Conservation (phyloP, 2,797 vertebrate species). For the Adelosebastes latens region DNA sequence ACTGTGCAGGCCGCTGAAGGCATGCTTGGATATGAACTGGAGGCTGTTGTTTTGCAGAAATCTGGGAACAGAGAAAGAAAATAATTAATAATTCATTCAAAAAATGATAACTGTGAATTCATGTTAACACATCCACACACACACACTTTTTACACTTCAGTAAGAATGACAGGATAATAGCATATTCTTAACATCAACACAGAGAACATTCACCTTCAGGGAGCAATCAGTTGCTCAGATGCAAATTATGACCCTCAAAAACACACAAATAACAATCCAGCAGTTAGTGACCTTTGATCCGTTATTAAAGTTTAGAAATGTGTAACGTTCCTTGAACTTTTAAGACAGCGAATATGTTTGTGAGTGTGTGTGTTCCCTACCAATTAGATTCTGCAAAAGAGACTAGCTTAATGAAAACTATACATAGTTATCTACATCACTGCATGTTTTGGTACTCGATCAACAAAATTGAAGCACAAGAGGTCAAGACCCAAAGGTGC, state of each 20-base stretch:
- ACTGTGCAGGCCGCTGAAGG: slow-evolving; percentile 83
- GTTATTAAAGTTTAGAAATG: not conserved
- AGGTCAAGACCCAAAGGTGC: not conserved
- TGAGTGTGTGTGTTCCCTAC: no score
- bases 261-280: not conserved
- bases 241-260: not conserved
- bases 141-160: not conserved
- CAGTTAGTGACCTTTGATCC: not conserved
- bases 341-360: not conserved
- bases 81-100: not conserved
- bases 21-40: slow-evolving; percentile 77
- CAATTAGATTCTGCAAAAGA: not conserved
- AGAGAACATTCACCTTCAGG: not conserved
- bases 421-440: not conserved
- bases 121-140: not conserved
- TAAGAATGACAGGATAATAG: not conserved
- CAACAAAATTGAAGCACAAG: not conserved
- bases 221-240: not conserved
- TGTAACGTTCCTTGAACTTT: not conserved
- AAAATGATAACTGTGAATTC: not conserved
- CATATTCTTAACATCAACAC: slow-evolving; percentile 1
- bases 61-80: slow-evolving; percentile 44
- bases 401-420: not conserved
- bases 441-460: not conserved
- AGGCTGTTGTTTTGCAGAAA: slow-evolving; percentile 88